These are phyloP conservation scores for Onychomys leucogaster DNA, from an alignment of 2,797 vertebrate genomes.

Conservation along the genomic window DNA sequence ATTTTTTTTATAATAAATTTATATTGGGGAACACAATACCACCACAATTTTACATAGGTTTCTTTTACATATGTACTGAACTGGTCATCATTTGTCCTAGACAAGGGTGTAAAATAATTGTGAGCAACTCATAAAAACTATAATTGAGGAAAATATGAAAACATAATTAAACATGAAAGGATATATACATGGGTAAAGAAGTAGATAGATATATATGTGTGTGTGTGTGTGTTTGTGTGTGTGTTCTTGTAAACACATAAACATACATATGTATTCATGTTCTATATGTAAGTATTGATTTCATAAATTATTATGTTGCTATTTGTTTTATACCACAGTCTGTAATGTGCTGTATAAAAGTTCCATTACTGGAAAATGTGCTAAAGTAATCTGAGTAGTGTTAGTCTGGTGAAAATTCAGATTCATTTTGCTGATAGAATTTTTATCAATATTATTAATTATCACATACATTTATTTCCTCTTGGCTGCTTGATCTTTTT, in stretches of 20 bases:
- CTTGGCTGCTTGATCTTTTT: neutral
- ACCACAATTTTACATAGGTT: neutral
- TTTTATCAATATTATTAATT: constrained; percentile 23
- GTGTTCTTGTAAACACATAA: neutral
- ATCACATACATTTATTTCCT: neutral
- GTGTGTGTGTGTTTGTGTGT: neutral
- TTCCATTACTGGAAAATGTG: neutral
- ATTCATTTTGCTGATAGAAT: neutral
- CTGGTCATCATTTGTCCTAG: neutral
- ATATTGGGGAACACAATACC: no score
- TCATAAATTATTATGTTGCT: neutral
- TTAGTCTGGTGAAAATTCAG: neutral
- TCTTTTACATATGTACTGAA: neutral
- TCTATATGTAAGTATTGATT: neutral
- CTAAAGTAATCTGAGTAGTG: neutral
- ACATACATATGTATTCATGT: no score
- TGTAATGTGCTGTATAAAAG: neutral
- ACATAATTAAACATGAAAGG: neutral
- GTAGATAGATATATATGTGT: no score
- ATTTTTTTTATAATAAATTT: no score
- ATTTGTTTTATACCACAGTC: neutral
- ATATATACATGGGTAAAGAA: accelerated
- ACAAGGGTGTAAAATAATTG: constrained; percentile 11
- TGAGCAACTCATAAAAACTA: neutral
- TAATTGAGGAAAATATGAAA: neutral